Evolutionary conservation across 2,113 vertebrate genomes (phyloP).

Genomic region (Circaetus cinerascens): DNA sequence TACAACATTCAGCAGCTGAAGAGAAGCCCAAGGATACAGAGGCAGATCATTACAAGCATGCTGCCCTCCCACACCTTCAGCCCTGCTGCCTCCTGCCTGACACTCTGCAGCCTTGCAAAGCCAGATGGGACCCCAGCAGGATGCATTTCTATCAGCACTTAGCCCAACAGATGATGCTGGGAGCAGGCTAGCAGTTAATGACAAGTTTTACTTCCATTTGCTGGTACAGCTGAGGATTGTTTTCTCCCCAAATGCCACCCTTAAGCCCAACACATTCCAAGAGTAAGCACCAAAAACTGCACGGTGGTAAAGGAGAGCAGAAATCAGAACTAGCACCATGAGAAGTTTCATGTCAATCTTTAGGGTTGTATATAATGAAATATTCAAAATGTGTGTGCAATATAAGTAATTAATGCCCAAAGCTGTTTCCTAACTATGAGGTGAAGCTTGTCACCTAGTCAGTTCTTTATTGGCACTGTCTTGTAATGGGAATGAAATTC

Average conservation of each 20-base stretch:
- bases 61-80: neutral
- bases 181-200: neutral
- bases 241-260: neutral
- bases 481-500: neutral
- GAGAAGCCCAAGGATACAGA: neutral
- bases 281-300: neutral
- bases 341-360: neutral
- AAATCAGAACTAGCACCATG: neutral
- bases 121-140: neutral
- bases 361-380: neutral
- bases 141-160: neutral
- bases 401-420: neutral
- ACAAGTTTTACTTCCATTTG: neutral
- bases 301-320: neutral
- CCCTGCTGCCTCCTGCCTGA: neutral
- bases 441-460: neutral
- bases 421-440: neutral
- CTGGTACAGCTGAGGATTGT: neutral
- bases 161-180: neutral
- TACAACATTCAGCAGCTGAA: neutral
- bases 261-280: neutral
- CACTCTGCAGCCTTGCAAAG: neutral
- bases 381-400: neutral
- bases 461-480: neutral
- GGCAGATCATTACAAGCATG: neutral